A percentile compares a stretch with the other conserved stretches of the same genome.
Evolutionary conservation across 1,140 invertebrate genomes (phyloP).

Genomic region (Tetranychus cinnabarinus): DNA sequence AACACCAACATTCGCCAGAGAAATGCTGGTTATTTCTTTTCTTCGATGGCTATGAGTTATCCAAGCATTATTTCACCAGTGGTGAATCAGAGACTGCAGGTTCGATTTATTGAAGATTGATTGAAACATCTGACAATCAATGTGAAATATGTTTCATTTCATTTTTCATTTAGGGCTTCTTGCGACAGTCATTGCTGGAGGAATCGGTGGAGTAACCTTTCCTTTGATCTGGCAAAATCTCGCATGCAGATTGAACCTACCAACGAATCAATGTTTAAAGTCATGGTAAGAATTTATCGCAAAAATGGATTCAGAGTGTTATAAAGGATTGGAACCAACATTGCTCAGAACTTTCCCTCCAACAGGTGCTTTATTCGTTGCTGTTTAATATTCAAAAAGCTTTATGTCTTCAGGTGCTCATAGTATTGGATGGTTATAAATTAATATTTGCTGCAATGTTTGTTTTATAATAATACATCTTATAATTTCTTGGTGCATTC

Average conservation of each 20-base stretch:
- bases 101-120: background rate
- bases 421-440: too few relatives aligned
- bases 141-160: too few relatives aligned
- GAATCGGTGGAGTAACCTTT: constrained; percentile 56
- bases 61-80: constrained; percentile 35
- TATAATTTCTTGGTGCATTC: too few relatives aligned
- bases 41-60: constrained; percentile 35
- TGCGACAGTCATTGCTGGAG: constrained; percentile 46
- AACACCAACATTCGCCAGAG: constrained; percentile 55
- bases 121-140: background rate
- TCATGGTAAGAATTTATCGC: constrained; percentile 41
- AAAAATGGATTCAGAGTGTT: constrained; percentile 41
- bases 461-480: too few relatives aligned
- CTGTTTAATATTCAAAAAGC: constrained; percentile 41
- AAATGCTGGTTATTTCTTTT: constrained; percentile 70
- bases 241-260: constrained; percentile 49
- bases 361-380: constrained; percentile 67
- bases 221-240: constrained; percentile 70
- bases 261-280: constrained; percentile 32
- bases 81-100: background rate
- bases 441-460: too few relatives aligned
- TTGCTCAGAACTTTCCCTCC: constrained; percentile 63
- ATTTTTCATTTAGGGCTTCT: constrained; percentile 6
- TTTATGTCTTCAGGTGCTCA: constrained; percentile 1
- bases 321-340: constrained; percentile 45